Evolutionary conservation across 2,113 vertebrate species (phyloP), one percentile per base, ranked within the genome.

Genomic region (Podarcis muralis): DNA sequence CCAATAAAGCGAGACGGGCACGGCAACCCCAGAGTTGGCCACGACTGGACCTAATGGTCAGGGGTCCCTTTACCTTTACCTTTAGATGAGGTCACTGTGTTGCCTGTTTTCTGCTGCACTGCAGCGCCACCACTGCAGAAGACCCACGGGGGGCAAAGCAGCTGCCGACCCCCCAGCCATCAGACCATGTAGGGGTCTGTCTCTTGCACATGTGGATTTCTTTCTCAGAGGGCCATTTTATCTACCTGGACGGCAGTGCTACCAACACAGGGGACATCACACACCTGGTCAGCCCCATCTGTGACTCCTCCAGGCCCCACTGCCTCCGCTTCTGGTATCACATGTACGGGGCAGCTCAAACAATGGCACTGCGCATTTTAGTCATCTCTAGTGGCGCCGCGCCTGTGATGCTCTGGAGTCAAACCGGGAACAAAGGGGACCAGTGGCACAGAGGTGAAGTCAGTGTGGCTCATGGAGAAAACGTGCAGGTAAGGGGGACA

Each of bases 261-360:
- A 77, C 65, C 76, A 20, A 57, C n/a, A 2, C 20, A 35, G 85
- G 76, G 18, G 85, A 80, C 4, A 40, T 71, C 27, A 43, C 76
- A 11, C 85, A 22, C 22, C 48, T 87, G 85, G 0, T 87, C 40
- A 80, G 85, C 77, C 30, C 65, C 30, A 4, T n/a, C 0, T 87
- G 85, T 23, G 1, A 4, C 13, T 53, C n/a, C 23, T 6, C 16
- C 3, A 16, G 76, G 4, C 65, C 85, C 77, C 2, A 35, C 5
- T 87, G 85, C 77, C 71, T 87, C n/a, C 65, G 65, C 76, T 87
- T 87, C 62, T 87, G 76, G 85, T 87, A 87, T 35, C 85, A 87
- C 65, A 87, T 87, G 77, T 87, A 80, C 16, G 85, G 85, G 1
- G 85, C 71, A 32, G 76, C 76, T 43, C 85, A 1, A 22, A 30